Evolutionary conservation across 2,113 vertebrate species (phyloP), one percentile per base, ranked within the genome.

Genomic region (Engystomops pustulosus): DNA sequence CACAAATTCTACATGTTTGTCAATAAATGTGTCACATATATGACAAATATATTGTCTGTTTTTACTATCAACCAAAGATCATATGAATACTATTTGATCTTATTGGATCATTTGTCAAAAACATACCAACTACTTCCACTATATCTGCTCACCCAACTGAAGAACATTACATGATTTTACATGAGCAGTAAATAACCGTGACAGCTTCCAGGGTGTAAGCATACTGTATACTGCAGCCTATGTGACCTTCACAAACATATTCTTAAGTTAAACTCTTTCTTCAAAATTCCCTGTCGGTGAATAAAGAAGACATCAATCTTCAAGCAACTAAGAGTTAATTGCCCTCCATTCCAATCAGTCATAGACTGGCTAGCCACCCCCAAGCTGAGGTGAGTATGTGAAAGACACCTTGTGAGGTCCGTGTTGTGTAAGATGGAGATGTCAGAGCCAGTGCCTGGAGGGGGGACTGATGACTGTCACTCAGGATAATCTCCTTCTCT

Each of bases 321-420:
- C 1, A 32, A 67, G 32, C 45, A 77, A 32, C 18, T 0, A 65
- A 51, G 81, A 45, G 81, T 83, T 83, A 83, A 76, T 75, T 80
- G 62, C 62, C 65, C 32, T 68, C 70, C 25, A 41, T 45, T 27
- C 36, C 12, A 36, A 17, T 65, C 53, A 74, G 69, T 74, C 38
- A 32, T 51, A 60, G 69, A 75, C 18, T 18, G 60, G 71, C 27
- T 53, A 68, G 23, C 60, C 82, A 53, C 45, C 72, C 81, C 34
- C 20, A 30, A 84, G 72, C 72, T 11, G 71, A 76, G 82, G 47
- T 51, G 72, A 77, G 82, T 69, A 47, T 67, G 30, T 69, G 68
- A 41, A 15, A 76, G 53, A 34, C 82, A 84, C 72, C 74, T 68
- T 77, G 82, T 77, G 82, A 84, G 82, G 82, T 84, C 82, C 69